A percentile compares a stretch with the other conserved stretches of the same genome.
phyloP scores from a whole-genome alignment of 30 jellyfish, hydroid and myxozoan species.

The Rhopilema esculentum region DNA sequence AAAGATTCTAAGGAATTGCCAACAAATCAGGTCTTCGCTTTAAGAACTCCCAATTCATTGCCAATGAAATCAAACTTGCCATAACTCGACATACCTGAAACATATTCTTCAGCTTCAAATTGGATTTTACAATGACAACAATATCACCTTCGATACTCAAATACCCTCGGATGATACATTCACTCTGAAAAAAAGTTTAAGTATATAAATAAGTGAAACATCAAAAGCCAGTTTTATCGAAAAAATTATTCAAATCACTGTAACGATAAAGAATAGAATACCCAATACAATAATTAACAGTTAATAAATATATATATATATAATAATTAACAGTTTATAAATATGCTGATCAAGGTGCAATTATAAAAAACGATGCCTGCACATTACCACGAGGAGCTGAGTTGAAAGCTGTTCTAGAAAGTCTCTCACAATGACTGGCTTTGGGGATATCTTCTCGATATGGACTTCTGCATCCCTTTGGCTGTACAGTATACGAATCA shows the following conservation, averaged over 20 bases:
- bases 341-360: neutral
- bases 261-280: neutral
- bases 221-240: neutral
- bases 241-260: neutral
- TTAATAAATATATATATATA: neutral
- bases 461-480: slow-evolving; percentile 62
- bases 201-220: neutral
- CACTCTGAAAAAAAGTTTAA: slow-evolving; percentile 66
- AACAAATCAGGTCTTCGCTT: neutral
- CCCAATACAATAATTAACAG: too few relatives aligned
- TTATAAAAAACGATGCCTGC: neutral
- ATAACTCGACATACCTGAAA: slow-evolving; percentile 33
- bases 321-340: neutral
- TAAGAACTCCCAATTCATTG: neutral
- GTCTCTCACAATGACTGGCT: slow-evolving; percentile 71
- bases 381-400: slow-evolving; percentile 68
- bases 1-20: neutral
- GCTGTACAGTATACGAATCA: slow-evolving; percentile 79
- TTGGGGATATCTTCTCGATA: slow-evolving; percentile 56
- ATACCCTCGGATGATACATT: slow-evolving; percentile 73
- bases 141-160: slow-evolving; percentile 82
- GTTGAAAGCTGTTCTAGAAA: slow-evolving; percentile 62
- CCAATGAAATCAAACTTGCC: neutral
- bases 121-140: slow-evolving; percentile 50
- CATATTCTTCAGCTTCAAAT: neutral